phyloP scores from a whole-genome alignment of 2,888 invertebrate genomes.

The Hyposoter didymator region DNA sequence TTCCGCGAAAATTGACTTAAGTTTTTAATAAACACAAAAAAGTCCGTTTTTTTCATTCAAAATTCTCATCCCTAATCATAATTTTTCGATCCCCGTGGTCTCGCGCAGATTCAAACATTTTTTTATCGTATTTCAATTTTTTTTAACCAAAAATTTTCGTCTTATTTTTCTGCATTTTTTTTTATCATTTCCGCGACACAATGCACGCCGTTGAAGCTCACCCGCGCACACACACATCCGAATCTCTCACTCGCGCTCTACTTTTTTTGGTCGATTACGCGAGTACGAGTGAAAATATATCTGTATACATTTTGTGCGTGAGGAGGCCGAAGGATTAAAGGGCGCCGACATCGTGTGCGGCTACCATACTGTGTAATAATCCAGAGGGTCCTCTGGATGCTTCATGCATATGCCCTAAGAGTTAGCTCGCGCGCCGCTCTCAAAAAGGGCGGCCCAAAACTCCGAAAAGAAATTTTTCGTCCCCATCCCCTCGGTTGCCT shows the following conservation, averaged over 20 bases:
- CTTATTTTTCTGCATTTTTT: slow-evolving; percentile 3
- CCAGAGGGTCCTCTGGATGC: slow-evolving; percentile 42
- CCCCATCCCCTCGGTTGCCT: background rate
- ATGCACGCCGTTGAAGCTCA: slow-evolving; percentile 78
- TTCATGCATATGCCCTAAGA: slow-evolving; percentile 61
- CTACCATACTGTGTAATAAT: slow-evolving; percentile 78
- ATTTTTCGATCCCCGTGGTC: no score
- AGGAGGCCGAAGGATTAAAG: slow-evolving; percentile 78
- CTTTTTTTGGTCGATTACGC: slow-evolving; percentile 48
- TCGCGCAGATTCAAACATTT: slow-evolving; percentile 64
- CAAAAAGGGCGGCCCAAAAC: slow-evolving; percentile 44
- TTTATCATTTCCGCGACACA: slow-evolving; percentile 66
- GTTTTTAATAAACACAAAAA: background rate
- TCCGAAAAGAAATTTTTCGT: slow-evolving; percentile 22
- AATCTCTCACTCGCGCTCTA: background rate
- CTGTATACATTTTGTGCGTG: slow-evolving; percentile 30
- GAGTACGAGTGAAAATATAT: slow-evolving; percentile 43
- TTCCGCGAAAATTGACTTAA: no score
- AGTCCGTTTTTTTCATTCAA: background rate
- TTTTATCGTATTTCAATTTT: slow-evolving; percentile 77
- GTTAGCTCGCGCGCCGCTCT: slow-evolving; percentile 45
- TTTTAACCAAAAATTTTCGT: background rate
- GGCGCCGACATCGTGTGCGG: slow-evolving; percentile 81
- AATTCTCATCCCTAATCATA: no score
- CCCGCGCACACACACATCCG: slow-evolving; percentile 57